Conservation (phyloP, 2,113 vertebrate species). For the Alethe castanea region DNA sequence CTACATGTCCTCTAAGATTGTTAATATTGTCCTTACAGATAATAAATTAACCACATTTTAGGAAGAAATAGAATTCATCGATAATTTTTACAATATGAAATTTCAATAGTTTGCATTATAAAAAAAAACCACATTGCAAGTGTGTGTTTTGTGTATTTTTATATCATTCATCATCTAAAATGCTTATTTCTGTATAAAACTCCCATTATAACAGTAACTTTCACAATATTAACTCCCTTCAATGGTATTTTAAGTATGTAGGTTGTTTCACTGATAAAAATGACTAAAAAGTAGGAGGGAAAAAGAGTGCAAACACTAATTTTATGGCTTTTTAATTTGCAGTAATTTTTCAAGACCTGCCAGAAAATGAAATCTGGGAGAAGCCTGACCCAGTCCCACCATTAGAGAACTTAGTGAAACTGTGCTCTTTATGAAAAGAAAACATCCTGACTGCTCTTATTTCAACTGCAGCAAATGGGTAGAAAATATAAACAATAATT, state of each 20-base stretch:
- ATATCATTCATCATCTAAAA: background rate
- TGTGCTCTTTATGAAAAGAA: background rate
- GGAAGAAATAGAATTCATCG: background rate
- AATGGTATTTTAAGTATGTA: background rate
- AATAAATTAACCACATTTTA: background rate
- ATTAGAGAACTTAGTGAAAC: background rate
- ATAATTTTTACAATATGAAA: background rate
- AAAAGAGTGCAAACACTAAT: background rate
- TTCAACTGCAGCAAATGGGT: background rate
- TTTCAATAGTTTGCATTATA: background rate
- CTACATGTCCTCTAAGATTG: accelerated
- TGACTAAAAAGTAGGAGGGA: accelerated
- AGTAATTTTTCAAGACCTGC: background rate
- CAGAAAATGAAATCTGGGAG: background rate
- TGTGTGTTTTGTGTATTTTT: background rate
- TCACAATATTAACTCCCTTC: background rate
- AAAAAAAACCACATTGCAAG: background rate
- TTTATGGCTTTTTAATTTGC: background rate
- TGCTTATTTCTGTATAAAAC: background rate
- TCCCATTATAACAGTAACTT: background rate
- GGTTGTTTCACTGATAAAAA: background rate
- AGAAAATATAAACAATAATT: background rate
- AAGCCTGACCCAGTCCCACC: background rate
- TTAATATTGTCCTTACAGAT: background rate
- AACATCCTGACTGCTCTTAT: background rate